These are phyloP conservation scores for Heterodera filipjevi DNA, from an alignment of 2,888 invertebrate species.

Conservation along the genomic window DNA sequence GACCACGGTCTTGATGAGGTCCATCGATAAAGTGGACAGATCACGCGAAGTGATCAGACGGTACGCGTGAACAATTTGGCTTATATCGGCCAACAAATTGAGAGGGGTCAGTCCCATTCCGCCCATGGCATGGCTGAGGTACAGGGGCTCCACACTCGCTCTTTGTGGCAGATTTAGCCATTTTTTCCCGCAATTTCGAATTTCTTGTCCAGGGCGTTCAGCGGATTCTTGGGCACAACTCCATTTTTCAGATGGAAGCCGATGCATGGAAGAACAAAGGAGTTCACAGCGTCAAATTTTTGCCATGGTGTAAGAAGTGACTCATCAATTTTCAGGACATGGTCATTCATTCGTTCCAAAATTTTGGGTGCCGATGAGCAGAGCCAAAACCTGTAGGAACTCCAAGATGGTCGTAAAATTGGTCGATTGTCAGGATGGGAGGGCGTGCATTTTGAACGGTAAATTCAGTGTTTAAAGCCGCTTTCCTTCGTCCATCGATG, in stretches of 20 bases:
- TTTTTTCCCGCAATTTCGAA: background rate
- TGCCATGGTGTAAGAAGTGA: conserved; percentile 37
- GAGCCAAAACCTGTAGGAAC: conserved; percentile 26
- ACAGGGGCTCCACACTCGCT: conserved; percentile 26
- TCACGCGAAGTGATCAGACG: background rate
- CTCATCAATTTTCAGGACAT: conserved; percentile 20
- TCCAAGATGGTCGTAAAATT: conserved; percentile 30
- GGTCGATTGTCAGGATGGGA: background rate
- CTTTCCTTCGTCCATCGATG: conserved; percentile 2
- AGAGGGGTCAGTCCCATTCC: conserved; percentile 29
- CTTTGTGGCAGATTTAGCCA: conserved; percentile 66
- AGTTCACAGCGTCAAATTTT: conserved; percentile 30
- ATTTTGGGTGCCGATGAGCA: background rate
- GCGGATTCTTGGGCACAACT: background rate
- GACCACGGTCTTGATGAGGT: background rate
- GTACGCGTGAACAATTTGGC: background rate
- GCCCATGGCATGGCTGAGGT: conserved; percentile 29
- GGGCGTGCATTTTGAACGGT: background rate
- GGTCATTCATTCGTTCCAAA: background rate
- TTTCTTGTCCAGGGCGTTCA: background rate
- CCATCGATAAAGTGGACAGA: background rate
- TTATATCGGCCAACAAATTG: background rate
- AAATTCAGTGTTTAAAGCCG: background rate
- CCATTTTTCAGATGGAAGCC: conserved; percentile 32
- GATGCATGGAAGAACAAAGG: conserved; percentile 31